Evolutionary conservation across 2,888 invertebrate genomes (phyloP), one percentile per base, ranked within the genome.

Genomic region (Cotesia congregata): DNA sequence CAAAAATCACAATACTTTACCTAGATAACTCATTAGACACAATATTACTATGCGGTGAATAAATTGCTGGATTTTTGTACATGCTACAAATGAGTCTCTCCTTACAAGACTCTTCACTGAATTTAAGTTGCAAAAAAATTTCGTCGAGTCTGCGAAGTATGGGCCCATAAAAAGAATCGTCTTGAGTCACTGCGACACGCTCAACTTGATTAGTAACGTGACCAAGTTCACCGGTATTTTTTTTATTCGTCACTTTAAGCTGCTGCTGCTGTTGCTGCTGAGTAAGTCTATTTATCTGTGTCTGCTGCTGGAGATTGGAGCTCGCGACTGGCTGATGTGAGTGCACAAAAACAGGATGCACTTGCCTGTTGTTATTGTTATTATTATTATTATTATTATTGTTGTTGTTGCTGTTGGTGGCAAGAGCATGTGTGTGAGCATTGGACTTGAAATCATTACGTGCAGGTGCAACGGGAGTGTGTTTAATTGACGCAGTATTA

Each of bases 11-110:
- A 70, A 17, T 38, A 68, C 91, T 93, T 92, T 89, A 96, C 97
- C 96, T 95, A 93, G 96, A 96, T 67, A 97, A 91, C 88, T 96
- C 96, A 64, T 95, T 95, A 17, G 96, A 96, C 73, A 97, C 92
- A 78, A 96, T 92, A 90, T 97, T 97, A 87, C 96, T 96, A 87
- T 95, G 95, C 0, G 96, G 97, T 78, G 95, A 94, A 85, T 94
- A 96, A 83, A 93, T 93, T 80, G 92, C 91, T 0, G 96, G 97
- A 86, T 95, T 95, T 85, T 94, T 94, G 90, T 97, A 97, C 91
- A 96, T 93, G 80, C 94, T 94, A 86, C 96, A 97, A 1, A 97
- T 93, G 0, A 96, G 92, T 78, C 96, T 91, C 87, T 96, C 96
- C 78, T 93, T 91, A 86, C 97, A 97, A 0, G 92, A 92, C 80